Evolutionary conservation across 2,797 vertebrate genomes (phyloP), one percentile per base, ranked within the genome.

Genomic region (Rachycentron canadum): DNA sequence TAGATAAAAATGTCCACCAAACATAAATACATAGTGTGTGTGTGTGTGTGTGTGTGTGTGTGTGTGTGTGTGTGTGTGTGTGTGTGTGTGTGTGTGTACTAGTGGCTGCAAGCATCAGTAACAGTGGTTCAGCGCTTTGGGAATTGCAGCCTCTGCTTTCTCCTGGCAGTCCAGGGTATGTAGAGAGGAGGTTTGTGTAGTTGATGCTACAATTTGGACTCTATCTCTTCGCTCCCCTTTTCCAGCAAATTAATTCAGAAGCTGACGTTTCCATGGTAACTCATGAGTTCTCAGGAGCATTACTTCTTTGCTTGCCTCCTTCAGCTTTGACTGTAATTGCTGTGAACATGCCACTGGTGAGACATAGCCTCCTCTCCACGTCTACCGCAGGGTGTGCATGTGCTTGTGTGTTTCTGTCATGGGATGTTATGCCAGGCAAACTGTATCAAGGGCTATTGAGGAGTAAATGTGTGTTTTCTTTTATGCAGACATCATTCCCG

Each of bases 221-320:
- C 91, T 56, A 91, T 95, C 92, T 91, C 89, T 71, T 56, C 86
- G 55, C 86, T 80, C 87, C 84, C 78, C 64, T 77, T 82, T 81
- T 81, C 86, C 72, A 80, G 81, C 93, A 92, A 93, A 94, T 94
- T 94, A 92, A 88, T 94, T 94, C 90, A 94, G 71, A 94, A 92
- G 93, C 85, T 63, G 69, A 82, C 73, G 92, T 93, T 92, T 94
- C 94, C 92, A 93, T 94, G 92, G 92, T 90, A 90, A 95, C 92
- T 61, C 83, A 79, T 38, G 84, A 94, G 92, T 92, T 94, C 87
- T 92, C 87, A 56, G 91, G 69, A 93, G 93, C 88, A 88, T 83
- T 89, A 87, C 91, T 91, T 82, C 81, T 89, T 89, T 77, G 84
- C 90, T 86, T 83, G 76, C 81, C 84, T 92, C 87, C 87, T 89